Evolutionary conservation across 2,888 invertebrate species (phyloP).

Genomic region (Barypeithes pellucidus): DNA sequence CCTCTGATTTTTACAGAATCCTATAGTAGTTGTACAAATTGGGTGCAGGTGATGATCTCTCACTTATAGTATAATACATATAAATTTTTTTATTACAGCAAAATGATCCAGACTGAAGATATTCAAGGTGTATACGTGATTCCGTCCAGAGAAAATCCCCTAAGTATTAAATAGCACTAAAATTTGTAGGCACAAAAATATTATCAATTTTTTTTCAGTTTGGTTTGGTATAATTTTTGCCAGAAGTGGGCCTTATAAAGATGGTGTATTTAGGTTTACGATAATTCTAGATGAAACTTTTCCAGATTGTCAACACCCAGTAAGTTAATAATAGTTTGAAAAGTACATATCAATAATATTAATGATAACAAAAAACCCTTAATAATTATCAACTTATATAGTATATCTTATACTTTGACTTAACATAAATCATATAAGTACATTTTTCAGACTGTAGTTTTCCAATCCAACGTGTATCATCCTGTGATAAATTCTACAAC

Average conservation of each 20-base stretch:
- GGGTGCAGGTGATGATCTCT: no score
- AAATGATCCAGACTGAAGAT: constrained; percentile 88
- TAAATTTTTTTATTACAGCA: constrained; percentile 74
- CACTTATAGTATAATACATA: no score
- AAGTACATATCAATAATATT: not conserved
- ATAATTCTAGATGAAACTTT: constrained; percentile 90
- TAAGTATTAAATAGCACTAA: constrained; percentile 77
- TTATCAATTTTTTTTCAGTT: constrained; percentile 73
- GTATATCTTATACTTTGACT: no score
- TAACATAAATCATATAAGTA: no score
- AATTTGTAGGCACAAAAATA: not conserved
- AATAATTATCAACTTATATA: no score
- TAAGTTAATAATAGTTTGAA: constrained; percentile 72
- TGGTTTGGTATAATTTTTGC: constrained; percentile 96
- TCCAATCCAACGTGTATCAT: constrained; percentile 90
- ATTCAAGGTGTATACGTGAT: constrained; percentile 93
- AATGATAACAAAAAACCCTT: not conserved
- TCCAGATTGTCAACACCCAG: constrained; percentile 88
- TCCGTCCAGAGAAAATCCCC: constrained; percentile 88
- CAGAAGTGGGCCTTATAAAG: constrained; percentile 89
- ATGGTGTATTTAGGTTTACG: constrained; percentile 92
- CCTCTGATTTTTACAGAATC: no score
- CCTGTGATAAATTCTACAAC: constrained; percentile 87
- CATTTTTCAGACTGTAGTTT: constrained; percentile 83
- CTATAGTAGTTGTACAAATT: no score